Conservation (phyloP, 2,113 vertebrate species). For the Sylvietta virens region DNA sequence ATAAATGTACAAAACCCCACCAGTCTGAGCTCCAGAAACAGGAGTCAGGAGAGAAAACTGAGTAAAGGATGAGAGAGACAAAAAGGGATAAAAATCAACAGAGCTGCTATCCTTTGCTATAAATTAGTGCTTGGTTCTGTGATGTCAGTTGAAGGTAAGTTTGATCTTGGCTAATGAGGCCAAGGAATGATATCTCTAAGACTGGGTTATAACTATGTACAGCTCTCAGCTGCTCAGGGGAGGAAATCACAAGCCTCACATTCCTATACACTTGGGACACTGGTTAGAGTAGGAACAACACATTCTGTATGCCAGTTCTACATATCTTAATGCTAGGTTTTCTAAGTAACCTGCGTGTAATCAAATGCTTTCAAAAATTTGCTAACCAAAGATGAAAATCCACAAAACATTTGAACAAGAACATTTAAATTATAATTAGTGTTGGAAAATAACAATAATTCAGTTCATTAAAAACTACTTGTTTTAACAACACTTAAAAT, state of each 20-base stretch:
- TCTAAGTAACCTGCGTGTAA: neutral
- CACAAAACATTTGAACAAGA: neutral
- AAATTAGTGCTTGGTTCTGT: neutral
- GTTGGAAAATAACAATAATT: neutral
- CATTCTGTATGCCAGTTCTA: neutral
- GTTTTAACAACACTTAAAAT: neutral
- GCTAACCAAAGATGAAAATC: neutral
- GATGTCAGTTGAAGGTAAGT: neutral
- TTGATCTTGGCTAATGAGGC: neutral
- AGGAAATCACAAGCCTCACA: rapidly evolving
- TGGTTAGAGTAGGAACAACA: neutral
- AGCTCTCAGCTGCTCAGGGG: neutral
- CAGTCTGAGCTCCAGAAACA: neutral
- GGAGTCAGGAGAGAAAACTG: neutral
- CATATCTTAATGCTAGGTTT: neutral
- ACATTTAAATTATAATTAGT: neutral
- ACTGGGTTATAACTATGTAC: neutral
- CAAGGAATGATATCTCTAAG: neutral
- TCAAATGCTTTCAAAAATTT: neutral
- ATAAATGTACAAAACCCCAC: neutral
- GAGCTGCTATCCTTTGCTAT: neutral
- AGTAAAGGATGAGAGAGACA: neutral
- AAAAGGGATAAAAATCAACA: neutral
- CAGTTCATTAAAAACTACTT: neutral
- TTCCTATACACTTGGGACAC: neutral